These are phyloP conservation scores for Psettodes erumei DNA, from an alignment of 2,113 vertebrate genomes.

Conservation along the genomic window DNA sequence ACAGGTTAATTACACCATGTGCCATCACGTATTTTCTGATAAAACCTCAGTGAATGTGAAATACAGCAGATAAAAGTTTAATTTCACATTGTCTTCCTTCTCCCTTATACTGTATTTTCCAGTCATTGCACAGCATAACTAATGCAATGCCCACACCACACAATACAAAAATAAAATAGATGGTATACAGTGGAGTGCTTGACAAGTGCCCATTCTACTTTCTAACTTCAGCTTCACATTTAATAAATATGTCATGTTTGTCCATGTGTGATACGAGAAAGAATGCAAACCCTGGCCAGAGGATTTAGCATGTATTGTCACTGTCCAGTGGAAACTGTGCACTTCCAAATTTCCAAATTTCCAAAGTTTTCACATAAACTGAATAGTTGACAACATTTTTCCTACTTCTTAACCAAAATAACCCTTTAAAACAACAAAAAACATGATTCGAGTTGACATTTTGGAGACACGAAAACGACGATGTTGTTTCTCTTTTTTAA, in stretches of 20 bases:
- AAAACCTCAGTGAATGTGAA: slow-evolving; percentile 13
- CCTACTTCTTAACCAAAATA: neutral
- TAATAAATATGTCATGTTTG: neutral
- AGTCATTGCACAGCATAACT: slow-evolving; percentile 37
- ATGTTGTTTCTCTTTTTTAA: too few relatives aligned
- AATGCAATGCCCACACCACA: slow-evolving; percentile 27
- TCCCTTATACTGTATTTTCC: neutral
- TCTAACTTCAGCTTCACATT: neutral
- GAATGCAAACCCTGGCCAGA: too few relatives aligned
- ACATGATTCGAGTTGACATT: too few relatives aligned
- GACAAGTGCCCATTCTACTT: neutral
- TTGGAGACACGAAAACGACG: too few relatives aligned
- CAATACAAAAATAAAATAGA: neutral
- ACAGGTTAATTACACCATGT: slow-evolving; percentile 66
- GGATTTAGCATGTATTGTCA: neutral
- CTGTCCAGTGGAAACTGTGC: neutral
- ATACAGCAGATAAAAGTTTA: slow-evolving; percentile 46
- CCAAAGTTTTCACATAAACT: neutral
- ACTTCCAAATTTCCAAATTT: neutral
- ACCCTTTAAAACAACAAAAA: too few relatives aligned
- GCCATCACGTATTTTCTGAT: slow-evolving; percentile 11
- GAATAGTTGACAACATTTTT: neutral
- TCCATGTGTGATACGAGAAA: neutral
- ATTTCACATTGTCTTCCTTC: slow-evolving; percentile 17
- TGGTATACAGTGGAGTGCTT: neutral